A percentile compares a stretch with the other conserved stretches of the same genome.
phyloP scores from a whole-genome alignment of 1,140 invertebrate species.

The Acyrthosiphon pisum region DNA sequence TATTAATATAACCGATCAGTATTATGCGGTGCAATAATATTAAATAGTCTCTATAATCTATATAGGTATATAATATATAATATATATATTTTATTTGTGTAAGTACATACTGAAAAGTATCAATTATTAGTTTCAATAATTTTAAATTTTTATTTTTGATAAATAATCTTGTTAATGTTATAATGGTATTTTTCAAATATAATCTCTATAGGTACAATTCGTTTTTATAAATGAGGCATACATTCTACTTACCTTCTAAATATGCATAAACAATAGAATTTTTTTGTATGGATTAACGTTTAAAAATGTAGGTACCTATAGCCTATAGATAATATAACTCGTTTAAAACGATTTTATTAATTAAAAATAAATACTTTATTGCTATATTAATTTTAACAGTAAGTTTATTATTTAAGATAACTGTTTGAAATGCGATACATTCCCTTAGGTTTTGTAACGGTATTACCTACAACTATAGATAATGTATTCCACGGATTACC shows the following conservation, averaged over 20 bases:
- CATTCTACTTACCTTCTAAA: too few relatives aligned
- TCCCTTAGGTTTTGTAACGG: constrained; percentile 11
- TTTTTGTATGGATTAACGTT: not conserved
- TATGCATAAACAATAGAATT: too few relatives aligned
- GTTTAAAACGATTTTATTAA: not conserved
- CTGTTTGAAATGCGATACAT: not conserved
- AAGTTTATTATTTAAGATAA: not conserved
- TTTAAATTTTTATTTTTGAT: not conserved
- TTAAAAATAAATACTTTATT: not conserved
- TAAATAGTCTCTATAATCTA: not conserved
- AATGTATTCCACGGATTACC: constrained; percentile 7
- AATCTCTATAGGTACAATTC: not conserved
- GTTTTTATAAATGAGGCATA: not conserved
- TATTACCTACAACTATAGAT: not conserved
- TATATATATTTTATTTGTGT: not conserved
- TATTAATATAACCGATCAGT: too few relatives aligned
- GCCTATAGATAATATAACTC: not conserved
- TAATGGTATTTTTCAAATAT: not conserved
- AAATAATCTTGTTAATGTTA: not conserved
- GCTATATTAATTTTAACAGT: not conserved
- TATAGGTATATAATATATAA: too few relatives aligned
- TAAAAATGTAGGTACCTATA: not conserved
- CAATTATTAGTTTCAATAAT: not conserved
- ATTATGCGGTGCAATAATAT: not conserved
- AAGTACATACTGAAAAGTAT: not conserved